Percentiles rank a stretch among this genome's conserved stretches.
Conservation (phyloP, 2,888 invertebrate species). For the Falcaria lacertinaria region DNA sequence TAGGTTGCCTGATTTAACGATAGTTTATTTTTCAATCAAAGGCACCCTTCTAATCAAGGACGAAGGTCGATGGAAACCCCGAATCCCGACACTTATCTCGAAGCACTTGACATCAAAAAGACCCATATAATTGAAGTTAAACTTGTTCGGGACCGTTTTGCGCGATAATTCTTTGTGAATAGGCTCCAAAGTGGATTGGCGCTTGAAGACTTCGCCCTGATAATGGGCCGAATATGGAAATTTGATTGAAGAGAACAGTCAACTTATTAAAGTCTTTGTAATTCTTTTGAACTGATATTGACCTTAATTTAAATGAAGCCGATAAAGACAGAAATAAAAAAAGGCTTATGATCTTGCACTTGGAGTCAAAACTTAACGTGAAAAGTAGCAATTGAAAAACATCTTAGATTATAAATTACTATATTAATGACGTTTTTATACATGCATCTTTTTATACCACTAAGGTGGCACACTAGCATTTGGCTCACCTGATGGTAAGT, state of each 20-base stretch:
- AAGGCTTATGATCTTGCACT: no score
- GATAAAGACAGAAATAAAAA: neutral
- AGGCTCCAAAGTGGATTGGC: constrained; percentile 3
- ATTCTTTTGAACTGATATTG: neutral
- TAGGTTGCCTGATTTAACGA: neutral
- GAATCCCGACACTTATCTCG: constrained; percentile 7
- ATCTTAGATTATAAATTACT: no score
- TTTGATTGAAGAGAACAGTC: constrained; percentile 1
- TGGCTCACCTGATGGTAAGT: no score
- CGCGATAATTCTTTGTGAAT: constrained; percentile 10
- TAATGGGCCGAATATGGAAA: constrained; percentile 3
- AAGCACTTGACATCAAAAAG: constrained; percentile 20
- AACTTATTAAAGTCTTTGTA: neutral
- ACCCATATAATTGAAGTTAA: constrained; percentile 23
- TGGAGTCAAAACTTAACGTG: no score
- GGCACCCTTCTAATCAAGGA: constrained; percentile 2
- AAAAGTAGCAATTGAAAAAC: no score
- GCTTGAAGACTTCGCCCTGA: neutral
- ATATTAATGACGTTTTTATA: no score
- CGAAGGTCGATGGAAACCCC: neutral
- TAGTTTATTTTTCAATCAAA: constrained; percentile 2
- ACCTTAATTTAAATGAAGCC: neutral
- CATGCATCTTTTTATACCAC: no score
- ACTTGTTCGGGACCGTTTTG: constrained; percentile 14
- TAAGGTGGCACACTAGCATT: no score